These are phyloP conservation scores for Paradoxurus hermaphroditus DNA, from an alignment of 2,113 vertebrate genomes.

Conservation along the genomic window DNA sequence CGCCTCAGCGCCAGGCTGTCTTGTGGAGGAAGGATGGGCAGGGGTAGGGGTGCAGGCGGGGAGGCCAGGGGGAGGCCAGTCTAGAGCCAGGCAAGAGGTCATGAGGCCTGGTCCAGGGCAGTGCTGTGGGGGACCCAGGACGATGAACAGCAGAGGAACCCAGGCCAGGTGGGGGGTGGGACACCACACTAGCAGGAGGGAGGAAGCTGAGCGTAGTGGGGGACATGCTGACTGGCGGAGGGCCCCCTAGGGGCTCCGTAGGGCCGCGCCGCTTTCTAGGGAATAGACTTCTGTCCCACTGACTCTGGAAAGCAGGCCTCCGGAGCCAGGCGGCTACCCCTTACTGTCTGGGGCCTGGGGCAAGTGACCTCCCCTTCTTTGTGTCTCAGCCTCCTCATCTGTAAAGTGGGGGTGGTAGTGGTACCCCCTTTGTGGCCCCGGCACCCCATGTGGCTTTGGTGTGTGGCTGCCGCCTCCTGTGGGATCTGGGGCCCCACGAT, in stretches of 20 bases:
- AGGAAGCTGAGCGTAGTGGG: background rate
- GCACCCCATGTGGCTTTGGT: background rate
- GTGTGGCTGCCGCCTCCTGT: background rate
- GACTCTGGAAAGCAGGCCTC: background rate
- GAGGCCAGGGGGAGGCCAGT: background rate
- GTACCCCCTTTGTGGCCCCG: rapidly evolving
- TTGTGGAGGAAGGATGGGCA: background rate
- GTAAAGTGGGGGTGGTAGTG: background rate
- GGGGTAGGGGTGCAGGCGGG: too few relatives aligned
- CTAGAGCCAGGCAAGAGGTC: background rate
- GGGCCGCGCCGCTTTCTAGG: background rate
- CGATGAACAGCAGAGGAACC: background rate
- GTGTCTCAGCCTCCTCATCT: background rate
- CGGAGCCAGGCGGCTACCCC: background rate
- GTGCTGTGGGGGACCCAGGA: background rate
- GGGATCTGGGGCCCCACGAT: background rate
- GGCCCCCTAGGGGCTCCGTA: rapidly evolving
- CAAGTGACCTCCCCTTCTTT: background rate
- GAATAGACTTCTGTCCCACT: background rate
- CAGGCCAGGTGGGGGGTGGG: background rate
- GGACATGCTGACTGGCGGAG: background rate
- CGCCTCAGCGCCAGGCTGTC: background rate
- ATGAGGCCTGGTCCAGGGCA: background rate
- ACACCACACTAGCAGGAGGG: background rate
- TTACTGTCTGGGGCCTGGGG: background rate